A percentile compares a stretch with the other conserved stretches of the same genome.
Conservation (phyloP, 2,888 invertebrate genomes). For the Vanessa cardui region DNA sequence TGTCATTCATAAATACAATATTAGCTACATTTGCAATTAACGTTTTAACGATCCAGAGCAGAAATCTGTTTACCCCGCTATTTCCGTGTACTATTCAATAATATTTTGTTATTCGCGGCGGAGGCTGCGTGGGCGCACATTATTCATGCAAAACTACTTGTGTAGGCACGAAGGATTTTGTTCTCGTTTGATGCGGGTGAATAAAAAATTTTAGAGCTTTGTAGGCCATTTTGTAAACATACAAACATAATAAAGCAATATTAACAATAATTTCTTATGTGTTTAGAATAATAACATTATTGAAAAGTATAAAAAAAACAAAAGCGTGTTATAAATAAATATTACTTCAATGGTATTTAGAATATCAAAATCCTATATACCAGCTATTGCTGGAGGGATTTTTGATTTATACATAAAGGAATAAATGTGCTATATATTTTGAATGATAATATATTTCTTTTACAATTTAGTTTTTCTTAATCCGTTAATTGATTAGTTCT, state of each 20-base stretch:
- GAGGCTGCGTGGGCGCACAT: constrained; percentile 30
- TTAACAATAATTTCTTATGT: background rate
- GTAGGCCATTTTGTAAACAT: background rate
- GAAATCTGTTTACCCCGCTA: constrained; percentile 1
- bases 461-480: no score
- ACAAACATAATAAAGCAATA: no score
- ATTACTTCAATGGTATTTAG: no score
- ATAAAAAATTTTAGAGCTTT: constrained; percentile 9
- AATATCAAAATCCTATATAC: no score
- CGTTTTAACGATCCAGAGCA: background rate
- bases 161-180: constrained; percentile 29
- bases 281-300: background rate
- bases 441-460: no score
- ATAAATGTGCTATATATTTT: no score
- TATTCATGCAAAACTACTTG: constrained; percentile 36
- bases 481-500: no score
- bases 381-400: no score
- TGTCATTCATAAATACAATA: no score
- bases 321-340: no score
- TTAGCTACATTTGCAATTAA: background rate
- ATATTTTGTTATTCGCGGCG: constrained; percentile 26
- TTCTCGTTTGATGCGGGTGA: constrained; percentile 17
- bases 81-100: constrained; percentile 14
- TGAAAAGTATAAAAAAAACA: no score
- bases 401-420: no score